A percentile compares a stretch with the other conserved stretches of the same genome.
These are phyloP conservation scores for Ahaetulla prasina DNA, from an alignment of 2,113 vertebrate genomes.

Conservation along the genomic window DNA sequence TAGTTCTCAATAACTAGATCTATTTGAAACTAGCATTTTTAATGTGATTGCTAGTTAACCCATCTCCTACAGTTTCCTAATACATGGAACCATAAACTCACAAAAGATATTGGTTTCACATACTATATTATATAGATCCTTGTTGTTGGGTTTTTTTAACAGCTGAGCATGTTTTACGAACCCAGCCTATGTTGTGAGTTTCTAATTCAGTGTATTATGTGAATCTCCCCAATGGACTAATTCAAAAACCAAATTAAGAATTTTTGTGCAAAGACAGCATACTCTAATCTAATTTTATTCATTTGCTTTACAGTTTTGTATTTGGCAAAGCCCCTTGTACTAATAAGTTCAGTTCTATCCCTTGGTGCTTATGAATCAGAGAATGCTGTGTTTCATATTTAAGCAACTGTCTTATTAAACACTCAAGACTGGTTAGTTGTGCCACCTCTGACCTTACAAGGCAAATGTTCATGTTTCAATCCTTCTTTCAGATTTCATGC, in stretches of 20 bases:
- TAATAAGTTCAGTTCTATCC: slow-evolving; percentile 46
- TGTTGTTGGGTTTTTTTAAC: background rate
- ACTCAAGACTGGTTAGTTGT: background rate
- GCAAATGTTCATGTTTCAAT: slow-evolving; percentile 18
- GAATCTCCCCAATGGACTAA: background rate
- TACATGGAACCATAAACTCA: background rate
- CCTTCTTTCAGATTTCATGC: slow-evolving; percentile 45
- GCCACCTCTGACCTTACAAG: slow-evolving; percentile 27
- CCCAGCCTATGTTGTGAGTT: background rate
- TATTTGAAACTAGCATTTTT: background rate
- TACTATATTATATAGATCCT: background rate
- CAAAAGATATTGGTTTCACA: background rate
- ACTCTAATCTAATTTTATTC: background rate
- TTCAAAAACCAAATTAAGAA: background rate
- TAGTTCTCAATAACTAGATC: background rate
- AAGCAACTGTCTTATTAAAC: background rate
- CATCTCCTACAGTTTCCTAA: background rate
- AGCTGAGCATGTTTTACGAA: background rate
- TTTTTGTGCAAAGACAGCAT: background rate
- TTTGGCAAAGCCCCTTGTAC: slow-evolving; percentile 24
- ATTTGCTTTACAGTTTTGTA: slow-evolving; percentile 29
- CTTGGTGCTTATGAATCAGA: slow-evolving; percentile 42
- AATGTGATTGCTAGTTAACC: background rate
- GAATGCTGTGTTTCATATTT: slow-evolving; percentile 17
- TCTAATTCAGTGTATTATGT: background rate